Evolutionary conservation across 2,888 invertebrate species (phyloP).

Genomic region (Pollenia griseotomentosa): DNA sequence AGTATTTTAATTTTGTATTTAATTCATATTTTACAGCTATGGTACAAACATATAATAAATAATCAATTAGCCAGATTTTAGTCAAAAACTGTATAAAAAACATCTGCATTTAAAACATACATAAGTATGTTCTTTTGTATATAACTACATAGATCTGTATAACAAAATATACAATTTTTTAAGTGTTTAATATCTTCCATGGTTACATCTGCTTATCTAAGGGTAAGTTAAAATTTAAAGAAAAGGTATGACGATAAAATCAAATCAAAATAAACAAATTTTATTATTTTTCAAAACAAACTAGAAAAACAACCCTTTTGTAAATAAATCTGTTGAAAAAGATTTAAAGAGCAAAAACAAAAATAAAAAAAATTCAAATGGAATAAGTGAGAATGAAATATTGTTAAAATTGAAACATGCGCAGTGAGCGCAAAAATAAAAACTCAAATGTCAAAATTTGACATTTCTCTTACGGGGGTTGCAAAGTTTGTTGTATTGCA

Average conservation of each 20-base stretch:
- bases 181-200: not conserved
- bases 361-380: conserved; percentile 9
- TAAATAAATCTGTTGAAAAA: conserved; percentile 15
- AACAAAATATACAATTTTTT: too few relatives aligned
- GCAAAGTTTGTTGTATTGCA: conserved; percentile 15
- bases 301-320: conserved; percentile 50
- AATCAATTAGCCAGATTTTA: too few relatives aligned
- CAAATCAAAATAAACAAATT: conserved; percentile 9
- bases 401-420: conserved; percentile 40
- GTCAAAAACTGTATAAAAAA: too few relatives aligned
- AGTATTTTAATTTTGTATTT: too few relatives aligned
- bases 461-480: conserved; percentile 38
- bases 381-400: conserved; percentile 25
- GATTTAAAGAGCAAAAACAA: not conserved
- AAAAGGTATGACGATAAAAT: conserved; percentile 14
- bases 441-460: conserved; percentile 59
- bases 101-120: too few relatives aligned
- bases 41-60: too few relatives aligned
- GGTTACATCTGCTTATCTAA: not conserved
- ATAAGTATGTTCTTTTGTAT: too few relatives aligned
- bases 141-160: too few relatives aligned
- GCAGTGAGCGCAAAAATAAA: conserved; percentile 20
- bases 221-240: conserved; percentile 18
- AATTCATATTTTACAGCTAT: too few relatives aligned
- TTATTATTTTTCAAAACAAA: conserved; percentile 18